phyloP scores from a whole-genome alignment of 2,797 vertebrate genomes.

The Hephaestus fuliginosus region DNA sequence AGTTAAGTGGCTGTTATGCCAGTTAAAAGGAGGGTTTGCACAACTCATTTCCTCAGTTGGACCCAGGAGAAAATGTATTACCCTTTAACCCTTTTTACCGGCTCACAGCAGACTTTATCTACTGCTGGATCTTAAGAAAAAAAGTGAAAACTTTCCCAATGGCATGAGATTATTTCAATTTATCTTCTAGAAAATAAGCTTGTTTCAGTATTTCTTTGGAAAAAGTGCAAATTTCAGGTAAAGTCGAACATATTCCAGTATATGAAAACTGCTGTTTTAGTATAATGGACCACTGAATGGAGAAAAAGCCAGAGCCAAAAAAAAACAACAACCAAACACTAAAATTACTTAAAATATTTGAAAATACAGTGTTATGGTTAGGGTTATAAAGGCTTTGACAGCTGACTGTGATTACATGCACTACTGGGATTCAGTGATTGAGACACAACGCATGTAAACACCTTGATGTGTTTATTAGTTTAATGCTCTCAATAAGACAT shows the following conservation, averaged over 20 bases:
- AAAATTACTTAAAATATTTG: slow-evolving; percentile 21
- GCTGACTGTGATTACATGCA: slow-evolving; percentile 6
- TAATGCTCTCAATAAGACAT: neutral
- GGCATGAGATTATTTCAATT: no score
- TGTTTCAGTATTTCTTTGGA: no score
- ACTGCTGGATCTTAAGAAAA: no score
- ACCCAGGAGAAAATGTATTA: neutral
- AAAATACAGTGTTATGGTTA: slow-evolving; percentile 11
- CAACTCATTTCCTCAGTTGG: neutral
- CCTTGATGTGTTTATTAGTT: neutral
- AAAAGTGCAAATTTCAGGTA: neutral
- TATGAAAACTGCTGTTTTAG: slow-evolving; percentile 24
- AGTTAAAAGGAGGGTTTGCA: slow-evolving; percentile 2
- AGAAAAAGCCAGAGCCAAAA: neutral
- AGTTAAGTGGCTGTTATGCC: neutral
- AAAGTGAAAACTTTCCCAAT: no score
- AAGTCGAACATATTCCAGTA: neutral
- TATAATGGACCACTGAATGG: neutral
- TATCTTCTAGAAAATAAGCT: no score
- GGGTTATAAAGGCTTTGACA: neutral
- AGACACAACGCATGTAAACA: slow-evolving; percentile 7
- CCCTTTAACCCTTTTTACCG: slow-evolving; percentile 10
- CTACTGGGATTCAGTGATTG: neutral
- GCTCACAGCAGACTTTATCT: neutral
- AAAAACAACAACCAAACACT: slow-evolving; percentile 10